Conservation (phyloP, 2,113 vertebrate genomes). For the Laticauda laticaudata region DNA sequence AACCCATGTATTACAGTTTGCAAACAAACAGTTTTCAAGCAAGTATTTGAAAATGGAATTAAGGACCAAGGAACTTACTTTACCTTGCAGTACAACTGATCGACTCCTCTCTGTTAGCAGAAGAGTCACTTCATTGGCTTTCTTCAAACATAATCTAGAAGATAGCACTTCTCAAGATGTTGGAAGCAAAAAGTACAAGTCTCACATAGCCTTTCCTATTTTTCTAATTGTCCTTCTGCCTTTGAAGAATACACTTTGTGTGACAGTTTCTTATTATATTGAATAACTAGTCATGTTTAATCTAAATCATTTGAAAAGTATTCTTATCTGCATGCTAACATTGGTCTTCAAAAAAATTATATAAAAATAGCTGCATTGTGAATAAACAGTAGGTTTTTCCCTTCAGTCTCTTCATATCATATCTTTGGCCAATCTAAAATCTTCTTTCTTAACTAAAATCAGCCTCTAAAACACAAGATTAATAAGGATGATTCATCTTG, state of each 20-base stretch:
- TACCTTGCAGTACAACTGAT: conserved; percentile 90
- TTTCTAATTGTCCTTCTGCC: background rate
- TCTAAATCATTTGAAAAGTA: background rate
- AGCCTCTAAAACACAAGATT: background rate
- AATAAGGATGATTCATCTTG: background rate
- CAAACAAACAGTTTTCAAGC: background rate
- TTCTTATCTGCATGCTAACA: background rate
- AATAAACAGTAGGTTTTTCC: background rate
- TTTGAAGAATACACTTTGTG: background rate
- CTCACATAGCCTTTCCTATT: background rate
- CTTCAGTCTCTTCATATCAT: background rate
- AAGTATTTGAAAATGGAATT: background rate
- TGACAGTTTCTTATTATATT: background rate
- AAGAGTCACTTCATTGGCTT: conserved; percentile 81
- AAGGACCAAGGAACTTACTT: conserved; percentile 15
- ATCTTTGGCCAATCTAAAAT: background rate
- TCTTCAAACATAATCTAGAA: conserved; percentile 83
- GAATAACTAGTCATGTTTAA: background rate
- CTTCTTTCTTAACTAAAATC: background rate
- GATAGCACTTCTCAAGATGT: background rate
- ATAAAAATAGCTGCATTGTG: background rate
- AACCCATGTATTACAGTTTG: background rate
- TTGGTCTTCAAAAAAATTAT: background rate
- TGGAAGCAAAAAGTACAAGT: background rate
- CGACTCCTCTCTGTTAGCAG: conserved; percentile 80